Evolutionary conservation across 2,113 vertebrate genomes (phyloP).

Genomic region (Pituophis catenifer): DNA sequence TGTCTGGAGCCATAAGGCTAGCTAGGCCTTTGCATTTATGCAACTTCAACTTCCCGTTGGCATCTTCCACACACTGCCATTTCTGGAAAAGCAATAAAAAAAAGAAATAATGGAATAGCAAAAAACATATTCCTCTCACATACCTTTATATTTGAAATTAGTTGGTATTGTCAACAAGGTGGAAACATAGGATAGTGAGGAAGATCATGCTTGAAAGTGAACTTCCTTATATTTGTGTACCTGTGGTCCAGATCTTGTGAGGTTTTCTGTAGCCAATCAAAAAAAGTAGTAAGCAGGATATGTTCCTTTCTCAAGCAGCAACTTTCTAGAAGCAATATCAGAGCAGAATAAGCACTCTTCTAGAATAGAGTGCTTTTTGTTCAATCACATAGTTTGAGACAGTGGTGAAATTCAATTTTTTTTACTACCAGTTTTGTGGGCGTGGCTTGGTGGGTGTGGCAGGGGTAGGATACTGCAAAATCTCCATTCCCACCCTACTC

Average conservation of each 20-base stretch:
- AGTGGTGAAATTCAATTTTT: too few species aligned
- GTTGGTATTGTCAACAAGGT: neutral
- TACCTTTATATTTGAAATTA: neutral
- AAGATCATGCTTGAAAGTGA: neutral
- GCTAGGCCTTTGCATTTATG: slow-evolving; percentile 89
- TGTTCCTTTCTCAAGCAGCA: neutral
- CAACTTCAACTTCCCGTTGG: slow-evolving; percentile 86
- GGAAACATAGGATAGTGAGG: neutral
- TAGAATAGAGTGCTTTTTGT: neutral
- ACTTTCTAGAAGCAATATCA: neutral
- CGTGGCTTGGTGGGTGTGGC: too few species aligned
- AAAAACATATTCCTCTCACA: neutral
- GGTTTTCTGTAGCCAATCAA: neutral
- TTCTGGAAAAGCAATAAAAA: slow-evolving; percentile 74
- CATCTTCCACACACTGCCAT: slow-evolving; percentile 95
- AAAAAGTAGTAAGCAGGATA: neutral
- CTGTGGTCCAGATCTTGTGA: neutral
- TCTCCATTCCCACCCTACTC: too few species aligned
- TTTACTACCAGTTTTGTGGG: too few species aligned
- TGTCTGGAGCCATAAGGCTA: slow-evolving; percentile 63
- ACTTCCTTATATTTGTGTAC: neutral
- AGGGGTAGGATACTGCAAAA: too few species aligned
- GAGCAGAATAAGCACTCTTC: neutral
- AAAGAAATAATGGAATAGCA: neutral
- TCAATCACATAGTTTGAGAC: neutral